phyloP scores from a whole-genome alignment of 1,140 invertebrate species.

The Halesus radiatus region DNA sequence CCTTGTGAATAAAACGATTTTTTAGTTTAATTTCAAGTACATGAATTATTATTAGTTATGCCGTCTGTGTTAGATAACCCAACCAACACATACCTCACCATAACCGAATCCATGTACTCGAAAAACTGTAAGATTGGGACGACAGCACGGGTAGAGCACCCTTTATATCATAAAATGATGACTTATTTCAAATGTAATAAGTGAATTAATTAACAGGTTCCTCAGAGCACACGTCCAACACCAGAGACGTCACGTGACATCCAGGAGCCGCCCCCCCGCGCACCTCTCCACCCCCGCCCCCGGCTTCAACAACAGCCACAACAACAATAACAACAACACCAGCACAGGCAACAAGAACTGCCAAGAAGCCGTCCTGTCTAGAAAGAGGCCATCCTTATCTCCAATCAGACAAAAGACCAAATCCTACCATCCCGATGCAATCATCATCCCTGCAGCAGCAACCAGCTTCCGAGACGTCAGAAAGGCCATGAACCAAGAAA shows the following conservation, averaged over 20 bases:
- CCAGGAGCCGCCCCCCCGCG: not conserved
- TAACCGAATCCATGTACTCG: too few species aligned
- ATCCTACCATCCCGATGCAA: not conserved
- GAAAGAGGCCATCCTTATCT: not conserved
- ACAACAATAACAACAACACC: slow-evolving; percentile 23
- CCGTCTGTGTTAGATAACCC: too few species aligned
- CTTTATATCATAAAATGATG: not conserved
- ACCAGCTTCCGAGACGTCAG: slow-evolving; percentile 7
- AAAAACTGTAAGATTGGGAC: too few species aligned
- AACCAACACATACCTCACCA: too few species aligned
- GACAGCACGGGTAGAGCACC: too few species aligned
- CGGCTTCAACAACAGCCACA: not conserved
- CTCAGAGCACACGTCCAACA: slow-evolving; percentile 13
- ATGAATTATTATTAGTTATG: too few species aligned
- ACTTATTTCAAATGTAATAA: too few species aligned
- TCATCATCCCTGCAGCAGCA: not conserved
- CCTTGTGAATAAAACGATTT: too few species aligned
- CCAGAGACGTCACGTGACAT: not conserved
- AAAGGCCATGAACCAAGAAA: not conserved
- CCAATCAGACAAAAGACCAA: not conserved
- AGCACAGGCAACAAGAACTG: slow-evolving; percentile 17
- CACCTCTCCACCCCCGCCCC: not conserved
- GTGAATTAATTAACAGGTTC: too few species aligned
- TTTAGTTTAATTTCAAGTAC: too few species aligned
- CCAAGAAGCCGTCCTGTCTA: not conserved